Conservation (phyloP, 2,888 invertebrate genomes). For the Lumbricus terrestris region DNA sequence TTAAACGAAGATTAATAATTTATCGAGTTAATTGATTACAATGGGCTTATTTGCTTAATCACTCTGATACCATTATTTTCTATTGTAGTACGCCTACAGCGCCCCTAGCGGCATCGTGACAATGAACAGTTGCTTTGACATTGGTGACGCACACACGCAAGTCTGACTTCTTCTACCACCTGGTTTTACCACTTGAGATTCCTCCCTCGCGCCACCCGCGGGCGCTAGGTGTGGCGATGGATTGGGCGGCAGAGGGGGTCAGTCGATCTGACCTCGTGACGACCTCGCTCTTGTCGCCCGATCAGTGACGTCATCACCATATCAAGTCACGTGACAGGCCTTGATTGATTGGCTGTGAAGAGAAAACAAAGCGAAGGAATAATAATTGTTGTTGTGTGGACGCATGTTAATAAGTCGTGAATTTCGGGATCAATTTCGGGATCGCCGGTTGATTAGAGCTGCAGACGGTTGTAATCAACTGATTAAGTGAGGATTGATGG, state of each 20-base stretch:
- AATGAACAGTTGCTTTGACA: slow-evolving; percentile 6
- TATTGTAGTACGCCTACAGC: slow-evolving; percentile 8
- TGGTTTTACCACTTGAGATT: not conserved
- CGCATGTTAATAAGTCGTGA: not conserved
- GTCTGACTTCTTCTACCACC: not conserved
- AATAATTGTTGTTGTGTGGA: too few relatives aligned
- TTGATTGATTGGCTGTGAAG: not conserved
- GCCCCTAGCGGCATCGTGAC: not conserved
- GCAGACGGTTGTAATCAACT: not conserved
- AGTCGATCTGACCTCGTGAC: not conserved
- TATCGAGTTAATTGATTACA: too few relatives aligned
- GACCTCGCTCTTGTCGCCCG: not conserved
- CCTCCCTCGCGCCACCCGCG: not conserved
- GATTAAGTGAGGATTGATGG: not conserved
- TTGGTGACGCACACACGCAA: not conserved
- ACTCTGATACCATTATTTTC: not conserved
- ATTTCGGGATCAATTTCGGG: not conserved
- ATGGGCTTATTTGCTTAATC: too few relatives aligned
- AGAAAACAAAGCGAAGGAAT: not conserved
- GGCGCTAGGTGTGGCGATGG: not conserved
- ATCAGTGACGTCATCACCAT: slow-evolving; percentile 10
- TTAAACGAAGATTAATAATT: too few relatives aligned
- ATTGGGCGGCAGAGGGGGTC: not conserved
- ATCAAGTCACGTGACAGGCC: not conserved
- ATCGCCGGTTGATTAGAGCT: not conserved